Conservation (phyloP, 2,888 invertebrate genomes). For the Tryphoninae sp. region DNA sequence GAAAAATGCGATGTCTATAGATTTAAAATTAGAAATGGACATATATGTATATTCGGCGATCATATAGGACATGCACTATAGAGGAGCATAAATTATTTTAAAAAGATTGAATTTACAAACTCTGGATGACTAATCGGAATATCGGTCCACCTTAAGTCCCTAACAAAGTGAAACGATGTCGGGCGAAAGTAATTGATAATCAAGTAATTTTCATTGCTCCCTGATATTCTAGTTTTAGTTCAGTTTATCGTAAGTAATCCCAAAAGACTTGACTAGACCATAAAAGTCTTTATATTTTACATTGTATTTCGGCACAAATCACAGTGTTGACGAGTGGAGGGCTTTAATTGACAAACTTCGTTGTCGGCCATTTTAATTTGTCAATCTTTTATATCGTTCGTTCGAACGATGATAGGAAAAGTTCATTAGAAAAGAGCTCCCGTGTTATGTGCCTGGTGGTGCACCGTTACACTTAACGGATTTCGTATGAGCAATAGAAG, state of each 20-base stretch:
- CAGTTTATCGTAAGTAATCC: conserved; percentile 19
- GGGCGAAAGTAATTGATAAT: conserved; percentile 18
- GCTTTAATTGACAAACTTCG: conserved; percentile 25
- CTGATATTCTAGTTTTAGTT: conserved; percentile 18
- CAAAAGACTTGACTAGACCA: conserved; percentile 55
- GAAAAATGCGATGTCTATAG: conserved; percentile 40
- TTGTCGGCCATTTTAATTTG: background rate
- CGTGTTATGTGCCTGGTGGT: background rate
- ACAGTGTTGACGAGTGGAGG: conserved; percentile 46
- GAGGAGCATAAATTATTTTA: background rate
- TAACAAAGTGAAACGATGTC: conserved; percentile 14
- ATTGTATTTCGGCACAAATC: conserved; percentile 48
- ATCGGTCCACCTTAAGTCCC: conserved; percentile 12
- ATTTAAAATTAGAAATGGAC: conserved; percentile 14
- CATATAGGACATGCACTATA: background rate
- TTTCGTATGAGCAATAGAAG: conserved; percentile 48
- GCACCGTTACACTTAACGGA: conserved; percentile 8
- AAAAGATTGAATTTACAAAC: background rate
- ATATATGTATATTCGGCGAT: conserved; percentile 13
- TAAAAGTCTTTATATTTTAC: conserved; percentile 24
- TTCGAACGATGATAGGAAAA: conserved; percentile 10
- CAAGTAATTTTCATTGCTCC: conserved; percentile 12
- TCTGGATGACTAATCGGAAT: conserved; percentile 32
- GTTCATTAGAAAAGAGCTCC: conserved; percentile 7
- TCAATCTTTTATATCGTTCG: background rate